These are phyloP conservation scores for Lampris incognitus DNA, from an alignment of 2,113 vertebrate genomes.

Conservation along the genomic window DNA sequence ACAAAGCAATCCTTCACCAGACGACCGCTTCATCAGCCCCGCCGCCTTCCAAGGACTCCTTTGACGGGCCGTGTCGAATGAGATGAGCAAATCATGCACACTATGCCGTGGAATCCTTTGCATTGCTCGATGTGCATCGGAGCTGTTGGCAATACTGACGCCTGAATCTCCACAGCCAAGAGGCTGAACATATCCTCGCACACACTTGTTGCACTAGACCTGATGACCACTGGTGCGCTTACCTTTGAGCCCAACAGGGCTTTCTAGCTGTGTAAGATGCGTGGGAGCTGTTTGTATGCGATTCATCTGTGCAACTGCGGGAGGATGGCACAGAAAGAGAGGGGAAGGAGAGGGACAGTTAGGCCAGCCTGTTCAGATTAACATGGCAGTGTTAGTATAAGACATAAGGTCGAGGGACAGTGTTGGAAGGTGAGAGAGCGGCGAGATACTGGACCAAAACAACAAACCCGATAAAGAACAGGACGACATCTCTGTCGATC, in stretches of 20 bases:
- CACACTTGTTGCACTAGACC: neutral
- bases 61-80: neutral
- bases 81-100: neutral
- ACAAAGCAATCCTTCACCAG: neutral
- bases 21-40: neutral
- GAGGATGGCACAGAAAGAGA: conserved; percentile 54
- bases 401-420: conserved; percentile 43
- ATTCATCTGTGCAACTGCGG: conserved; percentile 80
- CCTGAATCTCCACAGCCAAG: too few species aligned
- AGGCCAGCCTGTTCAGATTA: conserved; percentile 42
- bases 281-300: conserved; percentile 69
- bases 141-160: too few species aligned
- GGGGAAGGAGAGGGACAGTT: conserved; percentile 48
- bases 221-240: conserved; percentile 50
- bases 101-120: neutral
- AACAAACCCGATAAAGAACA: conserved; percentile 16
- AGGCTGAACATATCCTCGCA: neutral
- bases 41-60: neutral
- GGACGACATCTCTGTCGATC: conserved; percentile 16
- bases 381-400: conserved; percentile 46
- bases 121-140: neutral
- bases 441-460: conserved; percentile 39
- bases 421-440: conserved; percentile 18
- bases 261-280: conserved; percentile 76
- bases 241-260: conserved; percentile 84